Percentiles rank a stretch among this genome's conserved stretches.
phyloP scores from a whole-genome alignment of 2,888 invertebrate species.

The Callyntrura guangdongensis region DNA sequence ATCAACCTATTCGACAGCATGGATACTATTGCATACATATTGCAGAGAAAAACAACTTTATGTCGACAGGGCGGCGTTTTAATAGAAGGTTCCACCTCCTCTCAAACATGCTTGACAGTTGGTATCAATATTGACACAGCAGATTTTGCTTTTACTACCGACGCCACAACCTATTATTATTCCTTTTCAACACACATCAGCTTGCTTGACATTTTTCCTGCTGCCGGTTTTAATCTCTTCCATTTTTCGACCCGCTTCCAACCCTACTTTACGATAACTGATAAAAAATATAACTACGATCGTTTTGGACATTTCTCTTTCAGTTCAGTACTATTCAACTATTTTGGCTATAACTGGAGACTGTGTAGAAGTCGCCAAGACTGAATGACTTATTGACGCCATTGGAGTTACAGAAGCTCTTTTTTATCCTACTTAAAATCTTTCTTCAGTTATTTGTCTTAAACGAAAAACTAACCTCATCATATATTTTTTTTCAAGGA shows the following conservation, averaged over 20 bases:
- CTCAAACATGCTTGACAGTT: conserved; percentile 34
- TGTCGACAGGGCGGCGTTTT: neutral
- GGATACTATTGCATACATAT: neutral
- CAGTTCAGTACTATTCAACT: no score
- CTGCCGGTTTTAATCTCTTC: conserved; percentile 32
- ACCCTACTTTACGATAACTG: no score
- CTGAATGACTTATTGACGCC: conserved; percentile 22
- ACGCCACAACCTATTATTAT: neutral
- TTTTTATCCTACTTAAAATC: neutral
- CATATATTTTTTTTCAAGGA: no score
- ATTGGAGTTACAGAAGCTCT: conserved; percentile 63
- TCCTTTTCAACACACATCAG: neutral
- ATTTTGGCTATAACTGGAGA: no score
- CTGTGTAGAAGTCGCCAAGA: no score
- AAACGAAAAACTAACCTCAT: no score
- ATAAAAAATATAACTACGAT: no score
- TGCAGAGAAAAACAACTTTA: neutral
- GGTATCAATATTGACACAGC: conserved; percentile 66
- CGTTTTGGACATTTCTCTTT: no score
- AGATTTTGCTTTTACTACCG: conserved; percentile 20
- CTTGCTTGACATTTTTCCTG: neutral
- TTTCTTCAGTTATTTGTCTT: no score
- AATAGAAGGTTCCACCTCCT: conserved; percentile 10
- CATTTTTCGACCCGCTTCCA: conserved; percentile 15
- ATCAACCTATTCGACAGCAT: no score